These are phyloP conservation scores for Lasius platythorax DNA, from an alignment of 2,888 invertebrate genomes.

Conservation along the genomic window DNA sequence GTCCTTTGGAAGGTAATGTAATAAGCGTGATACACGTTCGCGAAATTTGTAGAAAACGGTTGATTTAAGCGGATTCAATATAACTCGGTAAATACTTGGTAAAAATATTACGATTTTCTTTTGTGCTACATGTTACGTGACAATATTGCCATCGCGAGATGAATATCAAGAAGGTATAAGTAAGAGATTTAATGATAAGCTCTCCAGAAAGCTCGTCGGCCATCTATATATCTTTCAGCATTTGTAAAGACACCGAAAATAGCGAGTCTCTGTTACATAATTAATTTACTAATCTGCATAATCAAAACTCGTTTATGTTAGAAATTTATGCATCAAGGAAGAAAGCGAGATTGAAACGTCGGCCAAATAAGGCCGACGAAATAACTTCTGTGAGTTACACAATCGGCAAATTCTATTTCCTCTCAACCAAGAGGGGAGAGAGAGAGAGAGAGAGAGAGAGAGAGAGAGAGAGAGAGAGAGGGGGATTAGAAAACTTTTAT, in stretches of 20 bases:
- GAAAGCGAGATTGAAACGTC: background rate
- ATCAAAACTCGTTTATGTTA: slow-evolving; percentile 7
- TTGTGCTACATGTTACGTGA: background rate
- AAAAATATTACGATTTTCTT: background rate
- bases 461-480: background rate
- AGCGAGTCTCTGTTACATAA: background rate
- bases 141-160: background rate
- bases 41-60: background rate
- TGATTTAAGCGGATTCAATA: background rate
- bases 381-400: background rate
- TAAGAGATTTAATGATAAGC: background rate
- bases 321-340: background rate
- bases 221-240: background rate
- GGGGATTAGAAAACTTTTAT: background rate
- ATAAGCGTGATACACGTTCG: background rate
- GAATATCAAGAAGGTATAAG: background rate
- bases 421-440: background rate
- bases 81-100: background rate
- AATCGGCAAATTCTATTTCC: background rate
- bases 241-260: background rate
- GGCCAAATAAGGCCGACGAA: background rate
- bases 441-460: background rate
- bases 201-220: background rate
- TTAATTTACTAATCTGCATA: background rate
- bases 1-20: background rate